phyloP scores from a whole-genome alignment of 2,888 invertebrate genomes.

The Diarsia rubi region DNA sequence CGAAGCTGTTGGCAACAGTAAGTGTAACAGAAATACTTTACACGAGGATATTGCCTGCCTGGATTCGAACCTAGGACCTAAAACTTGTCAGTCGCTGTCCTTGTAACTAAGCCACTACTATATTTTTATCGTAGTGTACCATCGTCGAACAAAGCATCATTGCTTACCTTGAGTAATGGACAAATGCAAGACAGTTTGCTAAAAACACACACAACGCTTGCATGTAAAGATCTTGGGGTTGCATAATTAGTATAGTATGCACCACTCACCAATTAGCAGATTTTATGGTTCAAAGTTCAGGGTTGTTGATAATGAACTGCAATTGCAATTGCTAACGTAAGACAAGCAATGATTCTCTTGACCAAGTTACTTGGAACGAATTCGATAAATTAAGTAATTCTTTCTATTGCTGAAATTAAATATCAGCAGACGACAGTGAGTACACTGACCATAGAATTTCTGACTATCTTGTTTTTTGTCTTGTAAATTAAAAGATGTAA shows the following conservation, averaged over 20 bases:
- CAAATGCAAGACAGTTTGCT: background rate
- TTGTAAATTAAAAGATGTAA: background rate
- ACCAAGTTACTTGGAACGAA: slow-evolving; percentile 33
- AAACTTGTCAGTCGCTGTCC: too few species aligned
- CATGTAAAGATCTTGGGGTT: background rate
- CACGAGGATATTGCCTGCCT: too few species aligned
- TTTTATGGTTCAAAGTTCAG: slow-evolving; percentile 38
- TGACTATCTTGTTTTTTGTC: background rate
- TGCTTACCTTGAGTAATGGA: background rate
- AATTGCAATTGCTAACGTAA: slow-evolving; percentile 24
- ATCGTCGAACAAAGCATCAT: background rate
- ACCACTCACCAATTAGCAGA: slow-evolving; percentile 34
- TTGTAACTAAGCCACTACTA: too few species aligned
- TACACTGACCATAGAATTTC: background rate
- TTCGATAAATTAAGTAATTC: slow-evolving; percentile 18
- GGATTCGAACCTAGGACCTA: too few species aligned
- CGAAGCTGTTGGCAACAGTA: too few species aligned
- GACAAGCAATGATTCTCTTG: background rate
- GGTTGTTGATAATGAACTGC: slow-evolving; percentile 30
- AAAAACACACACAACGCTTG: background rate
- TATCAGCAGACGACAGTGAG: background rate
- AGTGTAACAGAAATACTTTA: too few species aligned
- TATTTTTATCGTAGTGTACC: too few species aligned
- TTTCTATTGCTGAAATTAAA: slow-evolving; percentile 2
- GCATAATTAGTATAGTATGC: background rate